These are phyloP conservation scores for Adelphocoris suturalis DNA, from an alignment of 2,888 invertebrate genomes.

Conservation along the genomic window DNA sequence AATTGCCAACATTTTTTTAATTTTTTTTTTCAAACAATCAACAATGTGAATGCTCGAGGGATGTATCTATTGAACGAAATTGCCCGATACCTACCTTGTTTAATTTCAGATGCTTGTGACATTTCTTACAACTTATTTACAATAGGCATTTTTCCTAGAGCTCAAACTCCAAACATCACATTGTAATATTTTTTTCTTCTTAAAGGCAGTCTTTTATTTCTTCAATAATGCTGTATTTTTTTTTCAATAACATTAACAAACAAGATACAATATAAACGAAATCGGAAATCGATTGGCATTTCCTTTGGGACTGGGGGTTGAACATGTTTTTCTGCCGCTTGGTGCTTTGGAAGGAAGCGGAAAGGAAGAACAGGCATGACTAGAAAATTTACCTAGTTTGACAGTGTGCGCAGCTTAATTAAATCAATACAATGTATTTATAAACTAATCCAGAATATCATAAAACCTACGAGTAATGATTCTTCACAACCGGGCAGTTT, in stretches of 20 bases:
- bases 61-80: slow-evolving; percentile 30
- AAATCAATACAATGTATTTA: not conserved
- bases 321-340: not conserved
- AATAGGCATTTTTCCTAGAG: slow-evolving; percentile 1
- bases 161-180: slow-evolving; percentile 46
- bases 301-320: not conserved
- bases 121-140: not conserved
- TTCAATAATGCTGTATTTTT: slow-evolving; percentile 45
- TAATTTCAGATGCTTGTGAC: slow-evolving; percentile 51
- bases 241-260: slow-evolving; percentile 31
- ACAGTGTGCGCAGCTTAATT: not conserved
- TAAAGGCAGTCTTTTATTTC: slow-evolving; percentile 59
- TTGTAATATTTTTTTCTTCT: slow-evolving; percentile 33
- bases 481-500: too few species aligned
- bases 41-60: slow-evolving; percentile 33
- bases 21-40: slow-evolving; percentile 44
- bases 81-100: slow-evolving; percentile 37
- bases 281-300: not conserved
- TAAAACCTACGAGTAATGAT: too few species aligned
- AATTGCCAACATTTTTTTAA: slow-evolving; percentile 65
- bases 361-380: slow-evolving; percentile 14
- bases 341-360: slow-evolving; percentile 5
- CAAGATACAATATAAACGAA: slow-evolving; percentile 21
- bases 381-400: not conserved
- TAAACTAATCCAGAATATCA: not conserved